Percentiles rank a stretch among this genome's conserved stretches.
Conservation (phyloP, 2,888 invertebrate species). For the Patella depressa region DNA sequence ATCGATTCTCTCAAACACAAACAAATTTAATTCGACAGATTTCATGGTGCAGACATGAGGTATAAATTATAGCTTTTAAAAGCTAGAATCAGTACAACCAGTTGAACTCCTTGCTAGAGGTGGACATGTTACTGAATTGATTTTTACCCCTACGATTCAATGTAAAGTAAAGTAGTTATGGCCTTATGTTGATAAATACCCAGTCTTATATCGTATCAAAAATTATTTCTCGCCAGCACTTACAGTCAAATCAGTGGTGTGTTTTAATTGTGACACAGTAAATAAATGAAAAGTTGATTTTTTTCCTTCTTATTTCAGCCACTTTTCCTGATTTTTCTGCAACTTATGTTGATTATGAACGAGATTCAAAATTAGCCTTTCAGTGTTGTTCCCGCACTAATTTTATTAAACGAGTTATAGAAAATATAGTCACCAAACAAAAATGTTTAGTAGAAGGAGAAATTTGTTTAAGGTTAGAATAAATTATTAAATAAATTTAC, state of each 20-base stretch:
- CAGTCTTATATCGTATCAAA: neutral
- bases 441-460: slow-evolving; percentile 29
- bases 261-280: neutral
- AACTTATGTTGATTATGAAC: slow-evolving; percentile 37
- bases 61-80: too few relatives aligned
- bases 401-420: slow-evolving; percentile 36
- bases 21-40: too few relatives aligned
- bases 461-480: slow-evolving; percentile 30
- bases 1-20: too few relatives aligned
- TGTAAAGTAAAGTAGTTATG: too few relatives aligned
- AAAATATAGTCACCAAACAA: slow-evolving; percentile 28
- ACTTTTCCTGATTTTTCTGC: slow-evolving; percentile 38
- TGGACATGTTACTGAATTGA: too few relatives aligned
- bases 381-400: slow-evolving; percentile 42
- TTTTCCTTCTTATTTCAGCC: slow-evolving; percentile 33
- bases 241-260: too few relatives aligned
- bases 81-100: too few relatives aligned
- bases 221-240: neutral
- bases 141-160: too few relatives aligned
- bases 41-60: too few relatives aligned
- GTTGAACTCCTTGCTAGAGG: too few relatives aligned
- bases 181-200: too few relatives aligned
- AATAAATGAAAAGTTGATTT: neutral
- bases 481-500: too few relatives aligned
- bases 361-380: slow-evolving; percentile 41